Evolutionary conservation across 1,140 invertebrate genomes (phyloP), one percentile per base, ranked within the genome.

Genomic region (Steinernema feltiae): DNA sequence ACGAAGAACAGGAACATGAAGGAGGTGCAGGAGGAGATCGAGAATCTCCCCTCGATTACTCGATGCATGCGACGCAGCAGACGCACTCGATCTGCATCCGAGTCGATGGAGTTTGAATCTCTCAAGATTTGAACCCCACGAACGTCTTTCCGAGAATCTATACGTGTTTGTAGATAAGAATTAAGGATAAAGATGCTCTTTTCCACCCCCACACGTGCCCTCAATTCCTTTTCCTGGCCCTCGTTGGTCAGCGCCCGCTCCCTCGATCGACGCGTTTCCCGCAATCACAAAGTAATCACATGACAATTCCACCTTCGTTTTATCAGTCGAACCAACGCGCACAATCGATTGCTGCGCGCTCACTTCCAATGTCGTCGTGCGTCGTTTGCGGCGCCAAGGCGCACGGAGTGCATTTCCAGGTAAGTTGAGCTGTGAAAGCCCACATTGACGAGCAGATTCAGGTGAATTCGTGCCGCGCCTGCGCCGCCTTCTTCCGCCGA

Each of bases 1-100:
- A 76, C 74, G 27, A 75, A 75, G 18, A 48, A 48, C 72, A 70
- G 72, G 21, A 73, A 48, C 18, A 30, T 41, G 27, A 48, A 74
- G 1, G 73, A 74, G 69, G 73, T 74, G 48, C 30, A 32, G 1
- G 48, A 72, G 17, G 27, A 48, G 17, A n/a, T 71, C 27, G 27
- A 71, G 29, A 27, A 17, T 7, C 48, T 74, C 29, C 73, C 73
- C 21, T 18, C 27, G 30, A 27, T 74, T 27, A 63, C 53, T 63
- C 53, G 24, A 7, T 63, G 53, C 24, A 3, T 63, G 7, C 15
- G 63, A 73, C 32, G 72, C 29, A 71, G 73, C 21, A 73, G 12
- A 30, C 73, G 7, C 48, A n/a, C 21, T 17, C 48, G 27, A n/a
- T 31, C 69, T n/a, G n/a, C n/a, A n/a, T n/a, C n/a, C n/a, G n/a